phyloP scores from a whole-genome alignment of 2,888 invertebrate genomes.

The Ornithoptera alexandrae region DNA sequence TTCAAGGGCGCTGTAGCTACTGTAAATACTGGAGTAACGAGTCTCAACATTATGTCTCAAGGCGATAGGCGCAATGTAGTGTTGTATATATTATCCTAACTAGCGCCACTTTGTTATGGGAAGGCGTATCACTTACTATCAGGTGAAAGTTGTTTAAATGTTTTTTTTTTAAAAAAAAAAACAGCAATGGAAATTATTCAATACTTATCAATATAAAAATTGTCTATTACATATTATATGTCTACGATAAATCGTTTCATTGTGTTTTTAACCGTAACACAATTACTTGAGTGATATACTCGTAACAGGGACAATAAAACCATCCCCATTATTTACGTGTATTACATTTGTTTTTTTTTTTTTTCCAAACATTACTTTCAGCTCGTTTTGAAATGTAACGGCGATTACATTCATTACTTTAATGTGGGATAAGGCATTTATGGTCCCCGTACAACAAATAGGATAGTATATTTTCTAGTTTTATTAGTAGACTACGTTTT shows the following conservation, averaged over 20 bases:
- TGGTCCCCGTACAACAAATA: conserved; percentile 8
- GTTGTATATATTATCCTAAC: no score
- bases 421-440: conserved; percentile 16
- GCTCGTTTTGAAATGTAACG: conserved; percentile 10
- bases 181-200: no score
- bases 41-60: no score
- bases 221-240: no score
- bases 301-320: conserved; percentile 27
- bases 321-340: conserved; percentile 22
- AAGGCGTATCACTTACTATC: no score
- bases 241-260: conserved; percentile 6
- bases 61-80: no score
- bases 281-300: conserved; percentile 20
- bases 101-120: no score
- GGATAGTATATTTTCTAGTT: not conserved
- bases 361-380: conserved; percentile 20
- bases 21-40: no score
- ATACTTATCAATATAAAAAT: no score
- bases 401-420: conserved; percentile 15
- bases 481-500: conserved; percentile 1
- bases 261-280: conserved; percentile 10
- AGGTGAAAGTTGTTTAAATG: no score
- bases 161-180: no score
- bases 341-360: conserved; percentile 15
- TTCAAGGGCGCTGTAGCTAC: no score